Conservation (phyloP, 1,140 invertebrate genomes). For the Brachionus plicatilis region DNA sequence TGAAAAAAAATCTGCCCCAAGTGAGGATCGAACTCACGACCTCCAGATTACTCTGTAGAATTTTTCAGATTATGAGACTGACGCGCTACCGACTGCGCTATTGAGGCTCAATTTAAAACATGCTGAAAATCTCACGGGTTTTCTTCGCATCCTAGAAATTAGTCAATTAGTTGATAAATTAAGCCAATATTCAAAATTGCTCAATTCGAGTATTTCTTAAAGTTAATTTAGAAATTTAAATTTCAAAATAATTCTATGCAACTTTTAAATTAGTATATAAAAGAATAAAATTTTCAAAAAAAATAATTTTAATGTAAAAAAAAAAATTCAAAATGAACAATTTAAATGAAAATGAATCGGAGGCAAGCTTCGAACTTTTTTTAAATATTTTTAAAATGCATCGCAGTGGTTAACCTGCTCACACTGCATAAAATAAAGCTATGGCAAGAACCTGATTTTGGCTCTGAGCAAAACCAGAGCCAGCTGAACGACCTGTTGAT, state of each 20-base stretch:
- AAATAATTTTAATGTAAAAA: slow-evolving; percentile 62
- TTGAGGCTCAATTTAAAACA: neutral
- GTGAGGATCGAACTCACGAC: neutral
- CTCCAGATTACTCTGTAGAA: neutral
- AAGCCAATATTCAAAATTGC: neutral
- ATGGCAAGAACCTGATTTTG: neutral
- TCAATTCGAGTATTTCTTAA: neutral
- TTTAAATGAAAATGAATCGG: neutral
- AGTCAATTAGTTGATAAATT: neutral
- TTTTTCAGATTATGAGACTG: neutral
- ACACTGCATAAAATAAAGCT: neutral
- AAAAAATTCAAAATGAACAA: slow-evolving; percentile 18
- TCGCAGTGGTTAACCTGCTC: neutral
- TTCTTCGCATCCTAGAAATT: neutral
- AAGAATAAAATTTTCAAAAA: slow-evolving; percentile 70
- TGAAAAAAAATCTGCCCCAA: neutral
- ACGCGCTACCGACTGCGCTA: neutral
- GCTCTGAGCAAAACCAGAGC: neutral
- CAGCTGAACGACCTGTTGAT: neutral
- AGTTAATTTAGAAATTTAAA: neutral
- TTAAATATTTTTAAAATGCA: neutral
- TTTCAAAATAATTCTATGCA: neutral
- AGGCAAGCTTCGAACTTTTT: neutral
- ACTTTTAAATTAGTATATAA: neutral
- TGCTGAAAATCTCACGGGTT: neutral